These are phyloP conservation scores for Tichodroma muraria DNA, from an alignment of 2,113 vertebrate genomes.

Conservation along the genomic window DNA sequence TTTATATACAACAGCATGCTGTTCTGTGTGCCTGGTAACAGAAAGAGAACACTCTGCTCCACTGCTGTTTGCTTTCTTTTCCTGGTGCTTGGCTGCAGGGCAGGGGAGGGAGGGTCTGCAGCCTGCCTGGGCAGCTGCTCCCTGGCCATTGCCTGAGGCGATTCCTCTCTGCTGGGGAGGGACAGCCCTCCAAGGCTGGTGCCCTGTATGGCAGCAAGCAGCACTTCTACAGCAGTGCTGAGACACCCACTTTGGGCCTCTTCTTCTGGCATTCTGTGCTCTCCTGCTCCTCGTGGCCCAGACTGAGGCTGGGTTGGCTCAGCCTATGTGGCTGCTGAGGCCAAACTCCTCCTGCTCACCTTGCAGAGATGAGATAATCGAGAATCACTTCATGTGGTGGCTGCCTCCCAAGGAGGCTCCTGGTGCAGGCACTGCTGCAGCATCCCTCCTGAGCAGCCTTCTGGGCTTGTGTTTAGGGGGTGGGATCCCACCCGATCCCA, in stretches of 20 bases:
- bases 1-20: background rate
- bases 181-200: too few relatives aligned
- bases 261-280: background rate
- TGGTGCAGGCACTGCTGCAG: background rate
- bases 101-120: background rate
- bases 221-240: background rate
- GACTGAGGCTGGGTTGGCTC: background rate
- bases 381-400: rapidly evolving
- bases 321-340: background rate
- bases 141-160: rapidly evolving
- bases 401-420: background rate
- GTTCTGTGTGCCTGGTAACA: background rate
- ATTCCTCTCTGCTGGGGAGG: background rate
- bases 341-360: background rate
- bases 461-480: background rate
- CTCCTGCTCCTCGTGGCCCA: background rate
- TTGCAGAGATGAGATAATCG: rapidly evolving
- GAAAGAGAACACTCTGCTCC: background rate
- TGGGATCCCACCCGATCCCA: background rate
- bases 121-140: background rate
- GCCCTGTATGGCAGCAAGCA: background rate
- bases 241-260: background rate
- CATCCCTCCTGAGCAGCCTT: background rate
- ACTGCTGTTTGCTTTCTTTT: background rate
- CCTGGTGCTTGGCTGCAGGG: background rate